Evolutionary conservation across 2,113 vertebrate genomes (phyloP).

Genomic region (Chloebia gouldiae): DNA sequence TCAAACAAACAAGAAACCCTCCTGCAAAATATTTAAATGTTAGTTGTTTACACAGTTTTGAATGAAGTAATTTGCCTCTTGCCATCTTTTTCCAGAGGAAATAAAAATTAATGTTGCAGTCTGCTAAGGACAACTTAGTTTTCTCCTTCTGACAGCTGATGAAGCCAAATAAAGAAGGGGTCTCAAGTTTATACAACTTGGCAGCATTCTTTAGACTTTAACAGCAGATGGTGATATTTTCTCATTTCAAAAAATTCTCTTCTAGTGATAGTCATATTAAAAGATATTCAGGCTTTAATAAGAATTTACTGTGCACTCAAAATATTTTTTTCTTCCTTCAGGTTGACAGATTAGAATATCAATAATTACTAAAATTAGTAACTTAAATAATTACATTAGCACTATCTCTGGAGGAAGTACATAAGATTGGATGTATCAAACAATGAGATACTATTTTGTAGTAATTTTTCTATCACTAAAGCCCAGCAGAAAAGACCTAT

Average conservation of each 20-base stretch:
- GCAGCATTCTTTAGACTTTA: background rate
- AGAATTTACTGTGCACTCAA: background rate
- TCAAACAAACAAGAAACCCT: rapidly evolving
- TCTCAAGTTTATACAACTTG: background rate
- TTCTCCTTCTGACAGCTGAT: background rate
- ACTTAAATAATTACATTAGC: background rate
- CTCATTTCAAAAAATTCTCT: background rate
- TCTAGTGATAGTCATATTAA: background rate
- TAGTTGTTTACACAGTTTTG: background rate
- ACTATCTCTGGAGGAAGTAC: background rate
- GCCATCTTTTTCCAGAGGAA: background rate
- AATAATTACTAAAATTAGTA: background rate
- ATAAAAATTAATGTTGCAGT: background rate
- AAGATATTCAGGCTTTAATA: background rate
- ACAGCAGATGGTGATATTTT: background rate
- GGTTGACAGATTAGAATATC: background rate
- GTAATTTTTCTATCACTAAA: background rate
- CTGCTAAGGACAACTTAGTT: background rate
- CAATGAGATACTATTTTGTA: background rate
- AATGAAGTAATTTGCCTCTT: background rate
- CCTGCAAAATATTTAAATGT: background rate
- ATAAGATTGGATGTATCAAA: background rate
- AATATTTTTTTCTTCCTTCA: background rate
- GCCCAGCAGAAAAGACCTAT: background rate
- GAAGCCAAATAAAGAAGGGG: background rate